Evolutionary conservation across 2,113 vertebrate species (phyloP), one percentile per base, ranked within the genome.

Genomic region (Tachycineta bicolor): DNA sequence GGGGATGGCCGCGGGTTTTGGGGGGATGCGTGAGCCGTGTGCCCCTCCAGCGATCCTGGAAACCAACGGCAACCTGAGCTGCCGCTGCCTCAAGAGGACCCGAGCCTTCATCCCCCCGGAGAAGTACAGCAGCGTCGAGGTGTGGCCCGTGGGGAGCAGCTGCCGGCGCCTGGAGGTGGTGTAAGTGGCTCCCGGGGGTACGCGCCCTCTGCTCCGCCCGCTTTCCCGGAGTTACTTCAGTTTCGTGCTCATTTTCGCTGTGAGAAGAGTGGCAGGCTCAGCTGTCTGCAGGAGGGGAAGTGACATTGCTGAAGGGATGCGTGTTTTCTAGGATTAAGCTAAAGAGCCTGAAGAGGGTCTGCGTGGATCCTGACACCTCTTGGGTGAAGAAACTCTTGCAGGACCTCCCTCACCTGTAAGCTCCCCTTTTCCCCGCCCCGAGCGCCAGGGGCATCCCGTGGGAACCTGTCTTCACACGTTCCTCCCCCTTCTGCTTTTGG

Each of bases 221-320:
- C 7, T 9, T 22, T 4, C 18, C 63, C 55, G 0, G 2, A 5
- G 6, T 10, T 9, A 0, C 16, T 37, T 33, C 20, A 0, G 6
- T 24, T 47, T 20, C 0, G 0, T 2, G 6, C n/a, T 56, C 31
- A 0, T 73, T 43, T 33, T 24, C 23, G 1, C 24, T 12, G 6
- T 2, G 41, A 3, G 59, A 11, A 15, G 58, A 3, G 2, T 5
- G 3, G 33, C 5, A 46, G 44, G 49, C 26, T 44, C 11, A 1
- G 76, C 31, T 34, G 58, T 15, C 12, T 13, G 56, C 44, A 17
- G 28, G 44, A 16, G 56, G 11, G 17, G 23, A 12, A 24, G 58
- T 6, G 22, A 3, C 0, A 0, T 5, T 25, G 59, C 50, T 28
- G 55, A 80, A 52, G 5, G 15, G 25, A n/a, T 0, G 0, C 0